These are phyloP conservation scores for Semotilus atromaculatus DNA, from an alignment of 2,797 vertebrate species.

Conservation along the genomic window DNA sequence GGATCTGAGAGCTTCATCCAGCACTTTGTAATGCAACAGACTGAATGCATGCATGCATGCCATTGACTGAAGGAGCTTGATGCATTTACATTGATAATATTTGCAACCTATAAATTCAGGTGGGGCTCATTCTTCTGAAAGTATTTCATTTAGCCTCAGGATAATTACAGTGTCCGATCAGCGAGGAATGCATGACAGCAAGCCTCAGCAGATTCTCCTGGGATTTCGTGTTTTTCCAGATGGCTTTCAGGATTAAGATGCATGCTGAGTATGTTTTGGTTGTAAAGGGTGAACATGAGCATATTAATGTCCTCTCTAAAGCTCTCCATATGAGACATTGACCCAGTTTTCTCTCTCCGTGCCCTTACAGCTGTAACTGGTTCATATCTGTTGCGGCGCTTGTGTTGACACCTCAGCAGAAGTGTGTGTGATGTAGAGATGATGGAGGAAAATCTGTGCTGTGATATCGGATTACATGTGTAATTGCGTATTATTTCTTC, in stretches of 20 bases:
- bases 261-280: neutral
- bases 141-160: neutral
- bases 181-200: neutral
- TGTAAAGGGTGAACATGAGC: neutral
- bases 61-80: neutral
- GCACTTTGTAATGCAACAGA: neutral
- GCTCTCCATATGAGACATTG: conserved; percentile 10
- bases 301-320: neutral
- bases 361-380: conserved; percentile 18
- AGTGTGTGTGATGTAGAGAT: conserved; percentile 1
- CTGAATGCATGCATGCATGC: neutral
- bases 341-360: conserved; percentile 8
- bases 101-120: neutral
- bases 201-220: conserved; percentile 13
- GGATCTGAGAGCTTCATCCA: neutral
- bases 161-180: neutral
- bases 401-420: neutral
- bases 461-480: neutral
- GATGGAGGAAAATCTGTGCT: neutral
- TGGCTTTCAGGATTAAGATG: neutral
- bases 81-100: neutral
- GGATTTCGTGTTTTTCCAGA: neutral
- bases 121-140: neutral
- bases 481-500: neutral
- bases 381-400: neutral